Evolutionary conservation across 2,797 vertebrate species (phyloP).

Genomic region (Eutrigla gurnardus): DNA sequence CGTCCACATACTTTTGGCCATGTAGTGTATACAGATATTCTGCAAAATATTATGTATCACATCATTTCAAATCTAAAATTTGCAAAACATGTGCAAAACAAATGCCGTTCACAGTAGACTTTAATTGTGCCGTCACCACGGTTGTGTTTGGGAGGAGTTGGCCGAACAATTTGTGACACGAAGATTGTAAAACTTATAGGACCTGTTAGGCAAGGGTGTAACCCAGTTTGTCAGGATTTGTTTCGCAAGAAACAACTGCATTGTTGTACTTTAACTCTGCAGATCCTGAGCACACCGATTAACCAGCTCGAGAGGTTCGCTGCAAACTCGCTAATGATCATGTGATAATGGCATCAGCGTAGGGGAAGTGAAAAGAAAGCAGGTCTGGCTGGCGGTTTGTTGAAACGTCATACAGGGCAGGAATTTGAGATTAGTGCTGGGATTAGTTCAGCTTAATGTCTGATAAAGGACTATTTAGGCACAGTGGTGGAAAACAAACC

Average conservation of each 20-base stretch:
- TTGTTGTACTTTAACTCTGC: conserved; percentile 10
- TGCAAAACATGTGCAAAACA: not conserved
- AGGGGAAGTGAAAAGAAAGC: conserved; percentile 22
- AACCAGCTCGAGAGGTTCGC: conserved; percentile 5
- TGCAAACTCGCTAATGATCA: conserved; percentile 25
- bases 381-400: conserved; percentile 14
- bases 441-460: conserved; percentile 58
- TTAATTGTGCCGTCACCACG: not conserved
- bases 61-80: conserved; percentile 9
- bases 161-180: conserved; percentile 2
- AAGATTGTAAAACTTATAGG: conserved; percentile 24
- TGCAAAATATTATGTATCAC: not conserved
- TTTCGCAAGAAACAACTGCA: conserved; percentile 31
- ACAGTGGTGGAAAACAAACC: conserved; percentile 35
- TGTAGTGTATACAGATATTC: not conserved
- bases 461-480: conserved; percentile 30
- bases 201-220: conserved; percentile 49
- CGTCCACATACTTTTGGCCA: not conserved
- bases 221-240: conserved; percentile 31
- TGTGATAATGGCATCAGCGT: conserved; percentile 28
- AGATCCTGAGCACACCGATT: not conserved
- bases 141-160: not conserved
- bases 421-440: conserved; percentile 57
- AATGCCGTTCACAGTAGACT: not conserved
- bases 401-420: conserved; percentile 28